Evolutionary conservation across 1,140 invertebrate genomes (phyloP).

Genomic region (Pseudomyrmex cubaensis): DNA sequence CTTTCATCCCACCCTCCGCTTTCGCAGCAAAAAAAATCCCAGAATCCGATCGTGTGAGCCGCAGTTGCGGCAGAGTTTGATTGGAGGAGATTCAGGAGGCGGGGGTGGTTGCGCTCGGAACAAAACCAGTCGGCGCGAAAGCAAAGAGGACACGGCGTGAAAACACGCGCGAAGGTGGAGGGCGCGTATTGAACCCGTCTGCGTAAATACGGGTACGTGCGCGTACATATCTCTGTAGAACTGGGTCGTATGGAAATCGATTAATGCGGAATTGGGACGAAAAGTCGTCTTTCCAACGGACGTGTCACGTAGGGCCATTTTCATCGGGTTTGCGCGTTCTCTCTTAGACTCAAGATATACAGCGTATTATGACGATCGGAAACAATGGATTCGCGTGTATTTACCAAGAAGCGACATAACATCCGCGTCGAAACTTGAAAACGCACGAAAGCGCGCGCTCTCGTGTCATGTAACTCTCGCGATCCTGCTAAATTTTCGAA

Average conservation of each 20-base stretch:
- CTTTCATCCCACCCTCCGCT: neutral
- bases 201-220: slow-evolving; percentile 54
- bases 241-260: slow-evolving; percentile 58
- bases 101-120: neutral
- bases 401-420: neutral
- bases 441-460: too few species aligned
- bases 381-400: neutral
- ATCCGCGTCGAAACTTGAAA: neutral
- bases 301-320: slow-evolving; percentile 52
- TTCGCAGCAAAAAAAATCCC: slow-evolving; percentile 20
- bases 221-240: slow-evolving; percentile 30
- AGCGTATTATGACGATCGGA: neutral
- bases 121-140: neutral
- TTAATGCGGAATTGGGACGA: slow-evolving; percentile 69
- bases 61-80: slow-evolving; percentile 44
- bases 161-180: too few species aligned
- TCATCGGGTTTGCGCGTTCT: neutral
- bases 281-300: slow-evolving; percentile 65
- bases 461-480: too few species aligned
- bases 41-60: slow-evolving; percentile 39
- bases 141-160: too few species aligned
- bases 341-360: neutral
- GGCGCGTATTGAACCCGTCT: neutral
- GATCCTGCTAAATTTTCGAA: too few species aligned
- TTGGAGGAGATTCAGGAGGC: slow-evolving; percentile 25